Evolutionary conservation across 2,113 vertebrate species (phyloP).

Genomic region (Colaptes auratus): DNA sequence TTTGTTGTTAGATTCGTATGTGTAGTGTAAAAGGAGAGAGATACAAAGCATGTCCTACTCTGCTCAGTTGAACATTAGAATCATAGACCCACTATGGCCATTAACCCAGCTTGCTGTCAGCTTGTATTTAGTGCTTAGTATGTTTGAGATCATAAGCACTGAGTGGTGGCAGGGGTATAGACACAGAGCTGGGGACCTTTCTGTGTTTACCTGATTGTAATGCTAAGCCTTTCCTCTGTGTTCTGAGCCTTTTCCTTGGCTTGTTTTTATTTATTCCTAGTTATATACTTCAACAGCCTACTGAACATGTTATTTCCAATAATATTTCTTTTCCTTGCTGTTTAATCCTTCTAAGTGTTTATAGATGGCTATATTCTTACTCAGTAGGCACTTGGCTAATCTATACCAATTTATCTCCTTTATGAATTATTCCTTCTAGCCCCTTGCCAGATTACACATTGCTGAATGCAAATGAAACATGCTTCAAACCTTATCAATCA

Average conservation of each 20-base stretch:
- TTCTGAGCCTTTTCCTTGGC: neutral
- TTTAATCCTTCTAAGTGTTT: constrained; percentile 24
- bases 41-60: no score
- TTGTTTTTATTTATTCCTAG: constrained; percentile 3
- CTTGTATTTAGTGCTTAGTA: neutral
- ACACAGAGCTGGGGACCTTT: neutral
- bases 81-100: neutral
- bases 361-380: neutral
- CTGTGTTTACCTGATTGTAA: neutral
- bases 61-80: neutral
- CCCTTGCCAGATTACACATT: neutral
- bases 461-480: neutral
- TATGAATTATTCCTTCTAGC: neutral
- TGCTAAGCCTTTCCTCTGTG: neutral
- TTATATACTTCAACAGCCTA: neutral
- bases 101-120: neutral
- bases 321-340: neutral
- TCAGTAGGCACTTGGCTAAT: neutral
- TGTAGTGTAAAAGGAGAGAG: neutral
- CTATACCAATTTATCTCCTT: neutral
- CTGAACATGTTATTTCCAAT: neutral
- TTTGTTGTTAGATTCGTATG: neutral
- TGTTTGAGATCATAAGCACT: neutral
- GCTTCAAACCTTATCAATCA: neutral
- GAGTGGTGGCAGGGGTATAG: neutral